Conservation (phyloP, 2,888 invertebrate species). For the Harpalus rufipes region DNA sequence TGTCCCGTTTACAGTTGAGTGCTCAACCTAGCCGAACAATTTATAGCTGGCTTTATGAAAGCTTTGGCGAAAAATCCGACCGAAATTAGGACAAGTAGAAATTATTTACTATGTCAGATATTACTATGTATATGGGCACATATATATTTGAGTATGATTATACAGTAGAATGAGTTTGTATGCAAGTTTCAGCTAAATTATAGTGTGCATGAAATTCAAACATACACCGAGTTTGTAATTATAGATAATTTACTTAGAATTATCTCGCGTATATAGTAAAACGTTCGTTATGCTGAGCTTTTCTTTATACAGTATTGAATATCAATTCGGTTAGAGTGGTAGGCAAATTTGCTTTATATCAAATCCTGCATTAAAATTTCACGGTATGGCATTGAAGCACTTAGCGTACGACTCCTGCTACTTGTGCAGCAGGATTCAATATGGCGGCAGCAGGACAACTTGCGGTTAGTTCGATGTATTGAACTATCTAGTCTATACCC, state of each 20-base stretch:
- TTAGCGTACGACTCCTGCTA: background rate
- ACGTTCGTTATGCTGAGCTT: background rate
- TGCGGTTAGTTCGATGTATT: constrained; percentile 3
- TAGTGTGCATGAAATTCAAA: background rate
- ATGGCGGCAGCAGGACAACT: background rate
- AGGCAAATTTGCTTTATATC: background rate
- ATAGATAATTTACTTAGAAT: background rate
- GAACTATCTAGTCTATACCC: constrained; percentile 1
- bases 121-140: background rate
- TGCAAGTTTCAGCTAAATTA: background rate
- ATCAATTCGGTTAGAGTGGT: background rate
- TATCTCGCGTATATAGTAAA: background rate
- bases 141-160: background rate
- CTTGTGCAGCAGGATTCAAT: background rate
- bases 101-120: background rate
- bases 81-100: background rate
- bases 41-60: background rate
- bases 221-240: background rate
- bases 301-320: background rate
- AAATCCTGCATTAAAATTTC: background rate
- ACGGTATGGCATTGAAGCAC: background rate
- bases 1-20: background rate
- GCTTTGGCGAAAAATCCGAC: background rate
- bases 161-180: background rate
- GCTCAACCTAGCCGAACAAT: background rate